Evolutionary conservation across 2,797 vertebrate species (phyloP).

Genomic region (Gymnopithys bicolor): DNA sequence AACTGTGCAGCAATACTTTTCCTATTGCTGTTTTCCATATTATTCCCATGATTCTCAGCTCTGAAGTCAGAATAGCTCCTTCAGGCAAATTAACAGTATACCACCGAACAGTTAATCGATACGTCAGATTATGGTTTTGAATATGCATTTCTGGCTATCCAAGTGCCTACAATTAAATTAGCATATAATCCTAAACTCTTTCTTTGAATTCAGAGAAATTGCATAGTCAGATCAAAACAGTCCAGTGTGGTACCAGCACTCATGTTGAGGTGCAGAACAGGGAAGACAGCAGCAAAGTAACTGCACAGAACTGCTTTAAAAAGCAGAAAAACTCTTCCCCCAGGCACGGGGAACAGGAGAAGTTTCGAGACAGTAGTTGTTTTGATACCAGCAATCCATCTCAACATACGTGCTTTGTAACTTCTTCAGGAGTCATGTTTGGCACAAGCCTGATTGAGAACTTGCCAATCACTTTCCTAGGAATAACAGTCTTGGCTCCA

Average conservation of each 20-base stretch:
- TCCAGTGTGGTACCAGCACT: not conserved
- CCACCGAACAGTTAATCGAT: not conserved
- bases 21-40: not conserved
- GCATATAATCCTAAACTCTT: not conserved
- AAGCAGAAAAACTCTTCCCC: not conserved
- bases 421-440: constrained; percentile 90
- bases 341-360: not conserved
- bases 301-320: not conserved
- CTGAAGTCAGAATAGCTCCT: not conserved
- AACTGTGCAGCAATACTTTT: not conserved
- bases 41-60: not conserved
- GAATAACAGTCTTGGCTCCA: constrained; percentile 95
- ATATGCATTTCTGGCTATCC: not conserved
- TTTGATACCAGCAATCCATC: not conserved
- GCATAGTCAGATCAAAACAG: not conserved
- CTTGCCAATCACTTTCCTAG: constrained; percentile 94
- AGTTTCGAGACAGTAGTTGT: not conserved
- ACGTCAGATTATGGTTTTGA: not conserved
- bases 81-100: not conserved
- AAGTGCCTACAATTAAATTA: not conserved
- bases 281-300: not conserved
- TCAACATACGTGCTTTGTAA: constrained; percentile 85
- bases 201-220: not conserved
- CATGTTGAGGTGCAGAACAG: rapidly evolving
- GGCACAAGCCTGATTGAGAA: constrained; percentile 97